phyloP scores from a whole-genome alignment of 2,113 vertebrate species.

The Amphilophus citrinellus region DNA sequence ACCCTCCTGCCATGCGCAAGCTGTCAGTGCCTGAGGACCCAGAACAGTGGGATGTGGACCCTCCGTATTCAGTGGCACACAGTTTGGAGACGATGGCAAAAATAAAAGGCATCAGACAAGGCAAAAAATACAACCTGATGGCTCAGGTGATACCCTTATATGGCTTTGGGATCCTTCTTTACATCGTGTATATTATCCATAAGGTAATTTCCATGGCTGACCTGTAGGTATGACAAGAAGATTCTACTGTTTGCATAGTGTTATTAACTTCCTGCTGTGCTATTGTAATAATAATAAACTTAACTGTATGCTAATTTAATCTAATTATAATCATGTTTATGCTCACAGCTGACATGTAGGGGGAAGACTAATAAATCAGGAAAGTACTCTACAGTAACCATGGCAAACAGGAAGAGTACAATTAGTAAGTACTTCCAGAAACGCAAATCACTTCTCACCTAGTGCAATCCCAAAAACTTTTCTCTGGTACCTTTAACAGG shows the following conservation, averaged over 20 bases:
- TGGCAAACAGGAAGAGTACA: neutral
- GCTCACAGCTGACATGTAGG: slow-evolving; percentile 87
- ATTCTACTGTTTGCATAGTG: neutral
- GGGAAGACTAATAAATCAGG: slow-evolving; percentile 68
- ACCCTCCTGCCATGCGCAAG: slow-evolving; percentile 82
- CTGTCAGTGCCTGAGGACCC: slow-evolving; percentile 71
- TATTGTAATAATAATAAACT: neutral
- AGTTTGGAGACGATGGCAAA: slow-evolving; percentile 85
- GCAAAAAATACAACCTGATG: slow-evolving; percentile 86
- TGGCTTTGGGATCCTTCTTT: slow-evolving; percentile 95
- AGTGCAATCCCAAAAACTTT: neutral
- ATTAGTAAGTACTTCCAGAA: slow-evolving; percentile 48
- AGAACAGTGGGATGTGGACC: slow-evolving; percentile 66
- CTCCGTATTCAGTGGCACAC: slow-evolving; percentile 81
- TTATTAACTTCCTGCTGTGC: neutral
- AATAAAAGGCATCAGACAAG: slow-evolving; percentile 76
- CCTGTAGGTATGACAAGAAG: neutral
- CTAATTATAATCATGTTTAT: neutral
- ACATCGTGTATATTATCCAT: slow-evolving; percentile 94
- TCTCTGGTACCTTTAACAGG: neutral
- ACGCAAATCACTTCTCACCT: neutral
- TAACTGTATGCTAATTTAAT: neutral
- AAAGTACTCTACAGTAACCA: slow-evolving; percentile 1
- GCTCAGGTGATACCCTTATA: slow-evolving; percentile 94
- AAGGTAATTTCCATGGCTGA: slow-evolving; percentile 84